Base-by-base conservation (phyloP, 2,797 vertebrate species). In the Mionectes olivaceus region DNA sequence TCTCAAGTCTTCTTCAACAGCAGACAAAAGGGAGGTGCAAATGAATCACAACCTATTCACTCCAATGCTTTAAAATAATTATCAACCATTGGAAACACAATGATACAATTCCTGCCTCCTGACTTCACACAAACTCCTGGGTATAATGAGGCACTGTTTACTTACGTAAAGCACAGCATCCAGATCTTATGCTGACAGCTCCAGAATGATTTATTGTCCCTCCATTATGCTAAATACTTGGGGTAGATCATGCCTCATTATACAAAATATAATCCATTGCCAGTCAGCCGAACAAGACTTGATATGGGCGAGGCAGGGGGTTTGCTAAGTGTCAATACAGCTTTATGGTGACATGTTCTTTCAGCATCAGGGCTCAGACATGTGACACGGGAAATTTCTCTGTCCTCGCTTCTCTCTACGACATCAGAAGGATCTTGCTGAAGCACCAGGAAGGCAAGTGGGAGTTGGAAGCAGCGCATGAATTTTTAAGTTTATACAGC, bases 181-280 rank as follows among this genome's bases (percentile, higher is more conserved):
- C 53, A 70, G 49, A 71, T 89, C 90, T 91, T 57, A 19, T 11
- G 52, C 82, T 83, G 94, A 94, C 93, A 93, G 86, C 82, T 92
- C 96, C 90, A 56, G 81, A 83, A 33, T 81, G 94, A 95, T 90
- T 90, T 81, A 97, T 94, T 96, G 81, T 96, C 96, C 95, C 93
- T 43, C 81, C 87, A 92, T 96, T 94, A 95, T 93, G 83, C 94
- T 91, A 92, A 97, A 95, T 47, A 47, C 89, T 79, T 27, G 75
- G 89, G 86, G 79, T 69, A 82, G 90, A 94, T 95, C 94, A 83
- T 18, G 80, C 68, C 76, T 97, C 94, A 88, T 97, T 96, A 96
- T 94, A 82, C 83, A 93, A 91, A 96, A 90, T 87, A 81, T 35
- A 97, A 97, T 86, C 92, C 91, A 71, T 4, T 68, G 90, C 65